Evolutionary conservation across 2,888 invertebrate genomes (phyloP), one percentile per base, ranked within the genome.

Genomic region (Philereme transversata): DNA sequence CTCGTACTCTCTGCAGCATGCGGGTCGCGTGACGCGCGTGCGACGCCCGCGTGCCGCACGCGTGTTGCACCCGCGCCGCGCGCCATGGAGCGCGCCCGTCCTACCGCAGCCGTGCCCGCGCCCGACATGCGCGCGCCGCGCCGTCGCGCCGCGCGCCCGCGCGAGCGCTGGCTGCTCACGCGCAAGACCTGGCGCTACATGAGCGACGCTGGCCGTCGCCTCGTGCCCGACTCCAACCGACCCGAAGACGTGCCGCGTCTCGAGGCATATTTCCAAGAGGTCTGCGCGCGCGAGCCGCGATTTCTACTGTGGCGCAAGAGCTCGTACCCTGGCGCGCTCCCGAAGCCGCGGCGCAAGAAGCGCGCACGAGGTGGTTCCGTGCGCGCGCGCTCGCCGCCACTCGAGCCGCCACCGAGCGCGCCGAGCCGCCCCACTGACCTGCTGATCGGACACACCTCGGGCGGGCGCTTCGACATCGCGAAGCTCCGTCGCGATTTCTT

Each of bases 121-220:
- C 78, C 83, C 80, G 83, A 81, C 83, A 86, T 88, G 89, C 85
- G 62, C 22, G 62, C 62, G 40, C 62, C 85, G 85, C 84, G 89
- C 80, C 86, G 86, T 78, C 80, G 84, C 78, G 53, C 75, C 78
- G 56, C 75, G 79, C 77, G 76, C 79, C 88, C 93, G 74, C 95
- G 96, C 79, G 97, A 97, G 86, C 94, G 97, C 84, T 97, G 97
- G 97, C 93, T 97, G 63, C 93, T 97, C 62, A 97, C 97, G 48
- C 93, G 97, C 62, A 97, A 97, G 88, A 97, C 97, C 51, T 97
- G 97, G 97, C 93, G 97, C 74, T 97, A 97, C 86, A 97, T 97
- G 97, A 95, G 97, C n/a, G 97, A 97, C 74, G 97, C 97, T 38
- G 97, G 97, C 48, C 95, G 96, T 62, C 96, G 96, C 78, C 93